Percentiles rank a stretch among this genome's conserved stretches.
phyloP scores from a whole-genome alignment of 2,797 vertebrate genomes.

The Eleutherodactylus coqui region DNA sequence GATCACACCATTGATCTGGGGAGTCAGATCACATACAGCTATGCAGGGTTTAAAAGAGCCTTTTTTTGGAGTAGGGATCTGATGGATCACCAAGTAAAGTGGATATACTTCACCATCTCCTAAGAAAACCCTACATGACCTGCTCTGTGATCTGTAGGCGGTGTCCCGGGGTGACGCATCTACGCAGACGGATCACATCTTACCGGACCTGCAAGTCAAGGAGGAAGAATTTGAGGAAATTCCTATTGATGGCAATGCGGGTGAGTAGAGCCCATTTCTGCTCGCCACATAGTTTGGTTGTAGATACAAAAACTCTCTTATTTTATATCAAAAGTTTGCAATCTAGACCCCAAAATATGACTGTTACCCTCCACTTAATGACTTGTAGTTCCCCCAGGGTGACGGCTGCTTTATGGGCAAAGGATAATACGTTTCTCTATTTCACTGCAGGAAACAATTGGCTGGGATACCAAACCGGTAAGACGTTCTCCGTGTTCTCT shows the following conservation, averaged over 20 bases:
- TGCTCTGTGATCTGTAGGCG: not conserved
- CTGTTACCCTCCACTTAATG: not conserved
- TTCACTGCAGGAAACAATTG: constrained; percentile 17
- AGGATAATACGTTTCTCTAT: not conserved
- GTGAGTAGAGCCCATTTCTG: not conserved
- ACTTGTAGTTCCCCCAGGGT: too few species aligned
- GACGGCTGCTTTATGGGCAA: not conserved
- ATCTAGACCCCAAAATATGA: not conserved
- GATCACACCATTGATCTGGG: too few species aligned
- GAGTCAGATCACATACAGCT: too few species aligned
- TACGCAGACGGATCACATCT: not conserved
- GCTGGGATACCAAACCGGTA: not conserved
- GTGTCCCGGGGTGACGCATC: not conserved
- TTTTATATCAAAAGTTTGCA: too few species aligned
- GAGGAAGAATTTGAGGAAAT: not conserved
- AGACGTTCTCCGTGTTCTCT: not conserved
- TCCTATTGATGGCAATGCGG: not conserved
- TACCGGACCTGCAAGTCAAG: not conserved
- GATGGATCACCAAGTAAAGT: too few species aligned
- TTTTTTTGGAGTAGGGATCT: too few species aligned
- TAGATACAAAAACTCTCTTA: too few species aligned
- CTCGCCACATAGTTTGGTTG: too few species aligned
- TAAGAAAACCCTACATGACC: too few species aligned
- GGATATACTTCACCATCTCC: too few species aligned
- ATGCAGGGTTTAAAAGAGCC: too few species aligned